Percentiles rank a stretch among this genome's conserved stretches.
phyloP scores from a whole-genome alignment of 2,797 vertebrate genomes.

The Tachyglossus aculeatus region DNA sequence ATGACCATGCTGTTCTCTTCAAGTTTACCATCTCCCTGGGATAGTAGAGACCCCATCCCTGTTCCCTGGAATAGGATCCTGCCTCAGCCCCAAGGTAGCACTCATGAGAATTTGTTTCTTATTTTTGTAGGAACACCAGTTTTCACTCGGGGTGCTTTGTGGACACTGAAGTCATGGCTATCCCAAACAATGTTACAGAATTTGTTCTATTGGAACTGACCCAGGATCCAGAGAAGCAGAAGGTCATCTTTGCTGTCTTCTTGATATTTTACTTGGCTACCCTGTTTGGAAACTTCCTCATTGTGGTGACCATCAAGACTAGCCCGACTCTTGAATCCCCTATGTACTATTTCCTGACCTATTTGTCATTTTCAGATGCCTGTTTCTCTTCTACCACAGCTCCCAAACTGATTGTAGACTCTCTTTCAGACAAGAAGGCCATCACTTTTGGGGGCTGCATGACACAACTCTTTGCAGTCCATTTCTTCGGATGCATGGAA shows the following conservation, averaged over 20 bases:
- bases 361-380: constrained; percentile 23
- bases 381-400: neutral
- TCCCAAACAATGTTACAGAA: constrained; percentile 18
- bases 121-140: neutral
- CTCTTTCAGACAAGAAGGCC: neutral
- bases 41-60: fast-evolving
- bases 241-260: constrained; percentile 18
- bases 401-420: constrained; percentile 17
- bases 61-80: neutral
- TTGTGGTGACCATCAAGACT: neutral
- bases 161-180: too few relatives aligned
- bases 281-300: constrained; percentile 16
- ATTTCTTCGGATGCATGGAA: constrained; percentile 38
- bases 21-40: neutral
- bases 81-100: neutral
- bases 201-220: constrained; percentile 39
- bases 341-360: constrained; percentile 35
- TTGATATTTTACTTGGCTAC: constrained; percentile 26
- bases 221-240: neutral
- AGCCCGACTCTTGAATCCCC: neutral
- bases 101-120: neutral
- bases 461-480: constrained; percentile 35
- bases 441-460: constrained; percentile 40
- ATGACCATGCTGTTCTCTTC: neutral
- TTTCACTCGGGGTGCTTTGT: neutral